Base-by-base conservation (phyloP, 1,140 invertebrate species). In the Delia radicum region DNA sequence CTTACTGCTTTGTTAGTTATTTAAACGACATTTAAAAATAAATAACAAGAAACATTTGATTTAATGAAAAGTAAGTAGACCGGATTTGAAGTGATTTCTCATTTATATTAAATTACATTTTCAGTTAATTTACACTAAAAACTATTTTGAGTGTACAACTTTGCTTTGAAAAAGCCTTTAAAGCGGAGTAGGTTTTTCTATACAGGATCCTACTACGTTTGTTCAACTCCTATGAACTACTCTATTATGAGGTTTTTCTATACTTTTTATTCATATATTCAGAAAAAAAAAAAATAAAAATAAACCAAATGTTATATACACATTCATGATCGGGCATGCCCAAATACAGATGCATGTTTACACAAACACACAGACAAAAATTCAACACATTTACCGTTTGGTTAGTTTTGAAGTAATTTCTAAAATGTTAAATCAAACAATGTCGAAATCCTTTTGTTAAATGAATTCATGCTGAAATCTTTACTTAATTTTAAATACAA, bases 351-450 rank as follows among this genome's bases (percentile, higher is more conserved):
- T 8, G 2, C 3, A 21, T 55, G 18, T 21, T 21, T 3, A 37
- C n/a, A 55, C 48, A 21, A 21, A 55, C 48, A n/a, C 46, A 48
- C 7, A 18, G 4, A 42, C 8, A 5, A 42, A 13, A 42, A 42
- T 42, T 42, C 37, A 42, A 42, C 37, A 21, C 48, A 55, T 55
- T 55, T 55, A 55, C 48, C n/a, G 48, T 55, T 55, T 55, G 18
- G 48, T 55, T 55, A 55, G n/a, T 55, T 55, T 21, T 55, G 48
- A 21, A 21, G 48, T 55, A 55, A 55, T 55, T 55, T 18, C n/a
- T 55, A 55, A 55, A 55, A 55, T 55, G 48, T 55, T 55, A 55
- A 55, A 55, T 55, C 48, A 55, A 55, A 55, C 48, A 55, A 55
- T 55, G 48, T 55, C 48, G 48, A 55, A 55, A 55, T 55, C 48